A percentile compares a stretch with the other conserved stretches of the same genome.
Conservation (phyloP, 1,140 invertebrate genomes). For the Pinna nobilis region DNA sequence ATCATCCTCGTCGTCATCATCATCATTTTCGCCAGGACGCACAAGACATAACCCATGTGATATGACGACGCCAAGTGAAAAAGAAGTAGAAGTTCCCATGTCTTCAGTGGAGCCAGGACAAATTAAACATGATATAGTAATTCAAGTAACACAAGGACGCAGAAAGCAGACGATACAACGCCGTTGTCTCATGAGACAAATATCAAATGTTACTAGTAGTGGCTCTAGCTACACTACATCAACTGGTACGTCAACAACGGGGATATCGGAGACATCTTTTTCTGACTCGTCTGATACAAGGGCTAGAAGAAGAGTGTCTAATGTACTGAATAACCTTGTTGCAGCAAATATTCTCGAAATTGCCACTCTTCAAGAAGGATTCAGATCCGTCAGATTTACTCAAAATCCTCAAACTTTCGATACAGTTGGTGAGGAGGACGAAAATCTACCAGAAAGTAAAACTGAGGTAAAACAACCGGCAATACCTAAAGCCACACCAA, state of each 20-base stretch:
- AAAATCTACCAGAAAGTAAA: constrained; percentile 30
- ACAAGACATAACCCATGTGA: too few species aligned
- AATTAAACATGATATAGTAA: constrained; percentile 13
- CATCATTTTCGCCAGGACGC: too few species aligned
- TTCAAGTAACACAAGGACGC: constrained; percentile 30
- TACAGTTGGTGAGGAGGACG: constrained; percentile 8
- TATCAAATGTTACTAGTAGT: constrained; percentile 48
- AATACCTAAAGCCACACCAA: not conserved
- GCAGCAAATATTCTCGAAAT: constrained; percentile 29
- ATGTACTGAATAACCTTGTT: constrained; percentile 28
- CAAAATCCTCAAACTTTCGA: constrained; percentile 43
- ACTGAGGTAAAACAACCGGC: not conserved
- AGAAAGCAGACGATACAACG: constrained; percentile 35
- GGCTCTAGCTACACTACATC: constrained; percentile 44
- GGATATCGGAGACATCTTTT: constrained; percentile 14
- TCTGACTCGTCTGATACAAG: constrained; percentile 5
- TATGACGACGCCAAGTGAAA: too few species aligned
- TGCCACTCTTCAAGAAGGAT: constrained; percentile 19
- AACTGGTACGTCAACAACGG: constrained; percentile 36
- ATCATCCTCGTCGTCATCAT: constrained; percentile 5
- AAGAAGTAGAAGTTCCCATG: too few species aligned
- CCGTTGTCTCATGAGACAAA: constrained; percentile 36
- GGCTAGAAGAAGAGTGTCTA: constrained; percentile 19
- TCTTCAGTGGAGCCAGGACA: too few species aligned
- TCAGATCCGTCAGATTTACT: constrained; percentile 21